Base-by-base conservation (phyloP, 2,888 invertebrate genomes). In the Brachyopa scutellaris region DNA sequence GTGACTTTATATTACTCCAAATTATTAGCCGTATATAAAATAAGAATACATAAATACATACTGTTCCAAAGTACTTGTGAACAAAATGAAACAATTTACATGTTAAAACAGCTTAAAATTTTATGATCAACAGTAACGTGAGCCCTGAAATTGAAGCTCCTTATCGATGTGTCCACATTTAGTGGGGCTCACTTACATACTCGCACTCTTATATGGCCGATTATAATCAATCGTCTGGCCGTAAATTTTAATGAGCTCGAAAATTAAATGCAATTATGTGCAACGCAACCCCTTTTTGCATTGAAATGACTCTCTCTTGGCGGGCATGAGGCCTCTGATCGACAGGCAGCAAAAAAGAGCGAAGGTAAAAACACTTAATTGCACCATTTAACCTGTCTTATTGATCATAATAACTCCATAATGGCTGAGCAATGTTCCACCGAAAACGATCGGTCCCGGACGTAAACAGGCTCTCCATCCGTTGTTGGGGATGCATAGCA, bases 341-440 rank as follows among this genome's bases (percentile, higher is more conserved):
- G 85, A 84, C 84, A 87, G 85, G 84, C 86, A 88, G 86, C 84
- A 86, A 45, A 29, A 31, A 59, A 19, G 23, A 49, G 40, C 66
- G 51, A 61, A 84, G 74, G 69, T 85, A 83, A 86, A 85, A 86
- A 84, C 86, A 89, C 88, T 89, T 89, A 89, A 89, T 89, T 89
- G 89, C 89, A 89, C 87, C 89, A 88, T 89, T 89, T 89, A 90
- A 90, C 87, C 87, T 88, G 89, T 89, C 89, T 89, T 89, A 89
- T 89, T 89, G 89, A 89, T 90, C 89, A 90, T 89, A 89, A 89
- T 89, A 90, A 89, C 90, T 89, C 90, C 89, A 89, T 89, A 89
- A 89, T 89, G 89, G 89, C 89, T 89, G 88, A 90, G 89, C 89
- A 89, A 84, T 72, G 69, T 78, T 82, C 69, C 82, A 82, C 82